Evolutionary conservation across 2,113 vertebrate genomes (phyloP), one percentile per base, ranked within the genome.

Genomic region (Prochilodus magdalenae): DNA sequence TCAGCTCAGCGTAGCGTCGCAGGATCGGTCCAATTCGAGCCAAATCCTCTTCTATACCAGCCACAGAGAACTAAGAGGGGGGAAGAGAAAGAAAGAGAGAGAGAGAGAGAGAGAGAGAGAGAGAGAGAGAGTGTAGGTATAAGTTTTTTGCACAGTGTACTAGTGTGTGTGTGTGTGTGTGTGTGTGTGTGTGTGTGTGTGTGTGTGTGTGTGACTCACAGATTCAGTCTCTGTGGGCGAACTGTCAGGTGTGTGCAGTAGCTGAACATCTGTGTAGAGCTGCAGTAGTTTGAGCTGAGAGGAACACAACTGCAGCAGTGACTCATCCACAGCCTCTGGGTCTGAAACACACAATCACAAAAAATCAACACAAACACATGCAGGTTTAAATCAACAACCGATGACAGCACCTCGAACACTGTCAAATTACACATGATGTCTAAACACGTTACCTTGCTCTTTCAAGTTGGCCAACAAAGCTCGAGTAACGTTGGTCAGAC

Each of bases 181-280:
- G 40, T 80, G 63, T 62, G 65, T 66, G 73, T 47, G 55, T 55
- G 69, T 33, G 27, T 33, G 44, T 55, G 63, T 44, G 55, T 73
- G 49, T 5, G 22, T 83, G 75, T 75, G 27, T 49, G 18, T 4
- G 90, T 89, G 80, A 29, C 80, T 75, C n/a, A 87, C 86, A 85
- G 57, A 29, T 16, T 90, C 92, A 57, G 89, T 85, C 63, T 84
- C 89, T 30, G 86, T 59, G 5, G 75, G 87, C 24, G 85, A 86
- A 26, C 59, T 53, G 59, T 83, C 85, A 44, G 88, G 83, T 47
- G 92, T 90, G 85, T 96, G 93, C 2, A 97, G 90, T 26, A 94
- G 90, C 83, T 90, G 94, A 81, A 99, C 92, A n/a, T 96, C 93
- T 2, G 94, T 91, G 89, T 97, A 97, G 74, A 99, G 97, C 81